A percentile compares a stretch with the other conserved stretches of the same genome.
These are phyloP conservation scores for Brachylomia viminalis DNA, from an alignment of 2,888 invertebrate genomes.

Conservation along the genomic window DNA sequence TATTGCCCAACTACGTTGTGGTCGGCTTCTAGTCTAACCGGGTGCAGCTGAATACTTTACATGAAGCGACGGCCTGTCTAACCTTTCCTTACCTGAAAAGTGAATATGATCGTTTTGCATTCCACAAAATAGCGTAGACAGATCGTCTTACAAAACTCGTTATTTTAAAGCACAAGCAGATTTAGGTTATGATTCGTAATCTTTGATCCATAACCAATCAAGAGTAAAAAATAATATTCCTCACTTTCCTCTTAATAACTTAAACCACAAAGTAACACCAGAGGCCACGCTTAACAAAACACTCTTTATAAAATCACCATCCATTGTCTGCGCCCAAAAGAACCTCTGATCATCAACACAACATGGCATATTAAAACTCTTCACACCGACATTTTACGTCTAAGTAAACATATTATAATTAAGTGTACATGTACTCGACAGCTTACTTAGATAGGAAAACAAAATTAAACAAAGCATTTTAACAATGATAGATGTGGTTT, in stretches of 20 bases:
- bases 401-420: slow-evolving; percentile 61
- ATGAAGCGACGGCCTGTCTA: not conserved
- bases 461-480: slow-evolving; percentile 62
- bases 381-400: slow-evolving; percentile 51
- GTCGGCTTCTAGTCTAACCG: not conserved
- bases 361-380: slow-evolving; percentile 54
- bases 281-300: slow-evolving; percentile 68
- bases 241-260: slow-evolving; percentile 26
- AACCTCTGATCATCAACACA: slow-evolving; percentile 52
- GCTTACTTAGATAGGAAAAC: slow-evolving; percentile 54
- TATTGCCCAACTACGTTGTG: not conserved
- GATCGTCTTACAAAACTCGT: too few relatives aligned
- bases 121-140: not conserved
- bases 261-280: slow-evolving; percentile 61
- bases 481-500: slow-evolving; percentile 52
- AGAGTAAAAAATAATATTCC: not conserved
- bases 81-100: not conserved
- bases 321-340: slow-evolving; percentile 70
- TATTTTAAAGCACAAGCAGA: not conserved
- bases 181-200: not conserved
- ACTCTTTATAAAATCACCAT: slow-evolving; percentile 70
- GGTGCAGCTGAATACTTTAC: not conserved
- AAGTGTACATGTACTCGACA: slow-evolving; percentile 58
- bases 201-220: not conserved
- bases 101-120: not conserved